phyloP scores from a whole-genome alignment of 2,113 vertebrate species.

The Chaenogobius annularis region DNA sequence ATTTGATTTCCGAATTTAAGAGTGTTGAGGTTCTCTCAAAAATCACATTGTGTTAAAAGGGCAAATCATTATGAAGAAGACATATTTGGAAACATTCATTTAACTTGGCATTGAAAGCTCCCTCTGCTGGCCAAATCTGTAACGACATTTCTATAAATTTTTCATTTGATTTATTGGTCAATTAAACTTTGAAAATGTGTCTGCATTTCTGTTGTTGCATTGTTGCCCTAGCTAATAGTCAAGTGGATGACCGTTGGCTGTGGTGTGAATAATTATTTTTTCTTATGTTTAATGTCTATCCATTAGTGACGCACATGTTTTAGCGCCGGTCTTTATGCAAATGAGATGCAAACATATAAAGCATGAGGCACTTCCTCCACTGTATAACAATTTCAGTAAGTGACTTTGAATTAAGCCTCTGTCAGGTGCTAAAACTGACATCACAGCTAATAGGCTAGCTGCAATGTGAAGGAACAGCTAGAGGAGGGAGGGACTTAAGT shows the following conservation, averaged over 20 bases:
- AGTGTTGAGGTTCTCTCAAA: not conserved
- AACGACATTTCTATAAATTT: too few relatives aligned
- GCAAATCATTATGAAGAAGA: not conserved
- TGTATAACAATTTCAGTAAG: not conserved
- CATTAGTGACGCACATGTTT: not conserved
- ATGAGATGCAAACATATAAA: not conserved
- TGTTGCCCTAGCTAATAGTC: too few relatives aligned
- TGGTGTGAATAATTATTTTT: not conserved
- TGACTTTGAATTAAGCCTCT: conserved; percentile 53
- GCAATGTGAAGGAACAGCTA: not conserved
- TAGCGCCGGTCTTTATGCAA: not conserved
- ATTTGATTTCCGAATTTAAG: not conserved
- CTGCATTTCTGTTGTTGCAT: too few relatives aligned
- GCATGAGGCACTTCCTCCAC: not conserved
- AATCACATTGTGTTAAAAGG: too few relatives aligned
- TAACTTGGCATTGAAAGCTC: not conserved
- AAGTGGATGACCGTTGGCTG: too few relatives aligned
- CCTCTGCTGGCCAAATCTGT: not conserved
- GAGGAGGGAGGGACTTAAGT: not conserved
- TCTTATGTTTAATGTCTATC: not conserved
- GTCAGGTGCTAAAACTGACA: conserved; percentile 50
- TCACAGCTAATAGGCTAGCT: conserved; percentile 42
- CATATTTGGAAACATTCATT: not conserved
- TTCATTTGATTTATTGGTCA: not conserved
- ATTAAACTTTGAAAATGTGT: not conserved